These are phyloP conservation scores for Empis stercorea DNA, from an alignment of 2,888 invertebrate genomes.

Conservation along the genomic window DNA sequence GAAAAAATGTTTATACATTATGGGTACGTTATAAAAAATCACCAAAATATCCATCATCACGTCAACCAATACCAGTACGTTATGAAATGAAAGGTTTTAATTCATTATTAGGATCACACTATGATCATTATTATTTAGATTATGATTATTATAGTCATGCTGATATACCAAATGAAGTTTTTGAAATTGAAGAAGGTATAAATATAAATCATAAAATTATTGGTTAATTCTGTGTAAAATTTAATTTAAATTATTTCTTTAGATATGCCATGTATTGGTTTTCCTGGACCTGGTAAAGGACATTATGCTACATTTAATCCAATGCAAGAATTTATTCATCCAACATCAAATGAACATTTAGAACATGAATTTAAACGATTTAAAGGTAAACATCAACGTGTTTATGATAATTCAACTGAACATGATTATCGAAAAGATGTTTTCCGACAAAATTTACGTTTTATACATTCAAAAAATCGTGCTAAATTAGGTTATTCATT, in stretches of 20 bases:
- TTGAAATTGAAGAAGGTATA: slow-evolving; percentile 50
- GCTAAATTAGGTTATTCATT: slow-evolving; percentile 58
- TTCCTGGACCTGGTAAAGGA: slow-evolving; percentile 75
- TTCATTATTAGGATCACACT: slow-evolving; percentile 84
- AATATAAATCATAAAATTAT: slow-evolving; percentile 6
- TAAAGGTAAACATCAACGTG: slow-evolving; percentile 54
- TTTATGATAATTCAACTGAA: slow-evolving; percentile 52
- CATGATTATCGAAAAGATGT: slow-evolving; percentile 56
- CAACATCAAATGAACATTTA: slow-evolving; percentile 53
- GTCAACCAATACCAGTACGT: slow-evolving; percentile 55
- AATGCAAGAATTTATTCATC: slow-evolving; percentile 79
- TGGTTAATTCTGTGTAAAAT: background rate
- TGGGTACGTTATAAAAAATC: slow-evolving; percentile 68
- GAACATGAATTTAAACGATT: slow-evolving; percentile 60
- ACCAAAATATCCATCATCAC: slow-evolving; percentile 32
- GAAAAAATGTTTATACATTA: slow-evolving; percentile 77
- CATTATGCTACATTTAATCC: slow-evolving; percentile 82
- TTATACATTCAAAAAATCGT: slow-evolving; percentile 69
- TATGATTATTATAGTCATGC: slow-evolving; percentile 58
- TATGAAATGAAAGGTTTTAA: slow-evolving; percentile 95
- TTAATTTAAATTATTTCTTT: slow-evolving; percentile 5
- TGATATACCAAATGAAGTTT: slow-evolving; percentile 54
- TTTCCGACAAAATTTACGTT: slow-evolving; percentile 78
- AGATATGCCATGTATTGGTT: slow-evolving; percentile 58
- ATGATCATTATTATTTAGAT: slow-evolving; percentile 83